A percentile compares a stretch with the other conserved stretches of the same genome.
phyloP scores from a whole-genome alignment of 1,140 invertebrate species.

The Euwallacea similis region DNA sequence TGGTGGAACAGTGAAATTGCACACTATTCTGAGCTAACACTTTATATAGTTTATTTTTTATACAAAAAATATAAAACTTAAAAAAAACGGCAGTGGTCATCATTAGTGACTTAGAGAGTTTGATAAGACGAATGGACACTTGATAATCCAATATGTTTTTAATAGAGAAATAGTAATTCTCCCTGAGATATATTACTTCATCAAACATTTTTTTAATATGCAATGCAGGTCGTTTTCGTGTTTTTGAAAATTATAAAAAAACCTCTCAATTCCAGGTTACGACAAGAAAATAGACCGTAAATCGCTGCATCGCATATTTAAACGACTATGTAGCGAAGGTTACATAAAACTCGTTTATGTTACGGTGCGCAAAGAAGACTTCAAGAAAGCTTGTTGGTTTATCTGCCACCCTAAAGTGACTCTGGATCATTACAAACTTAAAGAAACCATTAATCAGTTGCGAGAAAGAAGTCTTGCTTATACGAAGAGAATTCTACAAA shows the following conservation, averaged over 20 bases:
- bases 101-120: too few species aligned
- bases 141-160: too few species aligned
- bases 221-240: neutral
- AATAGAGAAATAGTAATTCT: too few species aligned
- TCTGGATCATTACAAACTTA: slow-evolving; percentile 59
- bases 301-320: slow-evolving; percentile 61
- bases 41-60: too few species aligned
- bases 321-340: slow-evolving; percentile 60
- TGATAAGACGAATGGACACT: too few species aligned
- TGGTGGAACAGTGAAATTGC: too few species aligned
- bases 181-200: too few species aligned
- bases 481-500: neutral
- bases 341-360: slow-evolving; percentile 64
- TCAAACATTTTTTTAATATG: too few species aligned
- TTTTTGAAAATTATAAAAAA: slow-evolving; percentile 47
- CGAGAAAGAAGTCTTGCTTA: slow-evolving; percentile 49
- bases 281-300: slow-evolving; percentile 64
- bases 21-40: too few species aligned
- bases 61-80: too few species aligned
- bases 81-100: too few species aligned
- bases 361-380: slow-evolving; percentile 56
- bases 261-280: slow-evolving; percentile 50
- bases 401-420: slow-evolving; percentile 62
- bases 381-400: slow-evolving; percentile 58
- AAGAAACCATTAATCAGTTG: slow-evolving; percentile 63